Evolutionary conservation across 2,888 invertebrate genomes (phyloP), one percentile per base, ranked within the genome.

Genomic region (Pemphredon lugubris): DNA sequence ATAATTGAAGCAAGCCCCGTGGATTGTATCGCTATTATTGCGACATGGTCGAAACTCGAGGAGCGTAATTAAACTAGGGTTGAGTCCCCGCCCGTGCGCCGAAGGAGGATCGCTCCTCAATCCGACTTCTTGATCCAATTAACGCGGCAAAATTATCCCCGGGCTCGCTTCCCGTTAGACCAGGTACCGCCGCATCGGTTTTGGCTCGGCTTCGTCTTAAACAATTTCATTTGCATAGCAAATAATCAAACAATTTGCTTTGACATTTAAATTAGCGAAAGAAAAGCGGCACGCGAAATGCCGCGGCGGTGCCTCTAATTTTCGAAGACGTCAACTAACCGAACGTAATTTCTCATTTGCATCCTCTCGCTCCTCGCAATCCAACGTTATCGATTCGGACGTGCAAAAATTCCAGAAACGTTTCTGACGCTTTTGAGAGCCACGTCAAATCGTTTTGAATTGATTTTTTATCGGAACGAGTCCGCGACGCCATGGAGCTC

Each of bases 81-180:
- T 77, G 73, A 78, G 72, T 64, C 67, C 73, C 73, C 71, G 70
- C 44, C n/a, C 47, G 57, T 61, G 44, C 54, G 66, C 57, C 75
- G 83, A 81, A 84, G 84, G 79, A 85, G 82, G 83, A 84, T 81
- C 79, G 82, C 77, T 83, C 84, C 83, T 83, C 86, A 83, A 86
- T 86, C 85, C 86, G 86, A 85, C 87, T 87, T 85, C 87, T 88
- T 89, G 87, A 89, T 89, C 89, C 88, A 89, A 89, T 89, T 89
- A 89, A 89, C 87, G 85, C 80, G 77, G 77, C 79, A 76, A 85
- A 88, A 88, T 88, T 87, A 88, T 87, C 83, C 85, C 77, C 75
- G 69, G 80, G 65, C n/a, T n/a, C n/a, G n/a, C n/a, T 59, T 53
- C 53, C 57, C 37, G 79, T 77, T 73, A 75, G 77, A 47, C 73